phyloP scores from a whole-genome alignment of 2,888 invertebrate genomes.

The Strigamia transsilvanica region DNA sequence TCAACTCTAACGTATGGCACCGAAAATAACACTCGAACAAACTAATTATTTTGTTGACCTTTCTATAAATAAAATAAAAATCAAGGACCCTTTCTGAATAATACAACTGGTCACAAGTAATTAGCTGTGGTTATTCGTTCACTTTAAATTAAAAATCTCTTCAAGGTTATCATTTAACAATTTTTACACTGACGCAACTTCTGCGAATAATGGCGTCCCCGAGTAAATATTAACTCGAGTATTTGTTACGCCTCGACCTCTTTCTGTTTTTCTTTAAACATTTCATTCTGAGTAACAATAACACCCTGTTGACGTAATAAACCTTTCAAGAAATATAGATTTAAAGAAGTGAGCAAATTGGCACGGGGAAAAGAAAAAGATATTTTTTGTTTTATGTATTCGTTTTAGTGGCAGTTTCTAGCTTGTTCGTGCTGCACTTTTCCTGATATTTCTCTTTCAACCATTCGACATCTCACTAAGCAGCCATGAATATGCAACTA shows the following conservation, averaged over 20 bases:
- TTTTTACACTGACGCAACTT: neutral
- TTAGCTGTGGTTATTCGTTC: constrained; percentile 1
- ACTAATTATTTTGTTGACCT: constrained; percentile 2
- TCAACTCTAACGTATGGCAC: neutral
- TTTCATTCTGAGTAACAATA: neutral
- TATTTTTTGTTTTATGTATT: neutral
- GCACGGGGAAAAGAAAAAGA: neutral
- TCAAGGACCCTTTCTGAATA: neutral
- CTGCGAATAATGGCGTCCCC: neutral
- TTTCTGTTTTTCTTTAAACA: neutral
- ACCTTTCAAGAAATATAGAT: neutral
- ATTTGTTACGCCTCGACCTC: neutral
- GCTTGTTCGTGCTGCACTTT: constrained; percentile 8
- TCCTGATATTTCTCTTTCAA: neutral
- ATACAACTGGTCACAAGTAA: constrained; percentile 2
- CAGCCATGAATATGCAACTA: constrained; percentile 26
- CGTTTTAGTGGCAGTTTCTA: constrained; percentile 8
- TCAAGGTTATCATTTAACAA: constrained; percentile 2
- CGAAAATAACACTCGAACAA: neutral
- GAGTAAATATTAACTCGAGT: neutral
- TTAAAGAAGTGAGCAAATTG: constrained; percentile 2
- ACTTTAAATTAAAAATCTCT: neutral
- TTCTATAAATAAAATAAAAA: neutral
- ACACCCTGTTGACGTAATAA: neutral
- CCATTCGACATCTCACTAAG: neutral